Base-by-base conservation (phyloP, 2,113 vertebrate species). In the Erpornis zantholeuca region DNA sequence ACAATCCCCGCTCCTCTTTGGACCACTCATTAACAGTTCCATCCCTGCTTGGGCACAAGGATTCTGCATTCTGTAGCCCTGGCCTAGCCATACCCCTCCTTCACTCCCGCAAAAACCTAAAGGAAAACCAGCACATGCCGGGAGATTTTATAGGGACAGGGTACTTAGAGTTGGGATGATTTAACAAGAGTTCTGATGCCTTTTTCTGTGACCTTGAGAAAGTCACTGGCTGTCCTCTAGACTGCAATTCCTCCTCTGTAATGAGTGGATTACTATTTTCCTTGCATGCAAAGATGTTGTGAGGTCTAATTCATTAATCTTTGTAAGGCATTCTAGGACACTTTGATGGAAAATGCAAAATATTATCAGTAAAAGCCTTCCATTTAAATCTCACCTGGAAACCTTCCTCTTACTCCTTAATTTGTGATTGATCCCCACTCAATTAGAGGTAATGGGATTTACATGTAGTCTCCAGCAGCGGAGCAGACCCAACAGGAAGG, bases 371-470 rank as follows among this genome's bases (percentile, higher is more conserved):
- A 70, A 72, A 82, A 86, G 31, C 42, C 45, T 82, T 82, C 22
- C 69, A 54, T 59, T 94, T 89, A 94, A 87, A 45, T 47, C 69
- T 93, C 85, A 87, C 63, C 82, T 92, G 79, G 91, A 96, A 97
- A 71, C 77, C 54, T 88, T 92, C 63, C 83, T 69, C 42, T 73
- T 35, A 42, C 52, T 52, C 60, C 78, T 78, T 70, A 82, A 86
- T 84, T 79, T 70, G 63, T 42, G 65, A 88, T 45, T 79, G 79
- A 95, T 92, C 78, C 72, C 45, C 38, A 25, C 16, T 82, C 86
- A 81, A 80, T 88, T 82, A 90, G 82, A 61, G 61, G 31, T 73
- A 95, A 93, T 88, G 54, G 82, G 84, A 85, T 87, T 93, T 82
- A 36, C 54, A 36, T 3, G 31, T 19, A 28, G 42, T 24, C 56